Evolutionary conservation across 2,888 invertebrate species (phyloP), one percentile per base, ranked within the genome.

Genomic region (Cantharis rufa): DNA sequence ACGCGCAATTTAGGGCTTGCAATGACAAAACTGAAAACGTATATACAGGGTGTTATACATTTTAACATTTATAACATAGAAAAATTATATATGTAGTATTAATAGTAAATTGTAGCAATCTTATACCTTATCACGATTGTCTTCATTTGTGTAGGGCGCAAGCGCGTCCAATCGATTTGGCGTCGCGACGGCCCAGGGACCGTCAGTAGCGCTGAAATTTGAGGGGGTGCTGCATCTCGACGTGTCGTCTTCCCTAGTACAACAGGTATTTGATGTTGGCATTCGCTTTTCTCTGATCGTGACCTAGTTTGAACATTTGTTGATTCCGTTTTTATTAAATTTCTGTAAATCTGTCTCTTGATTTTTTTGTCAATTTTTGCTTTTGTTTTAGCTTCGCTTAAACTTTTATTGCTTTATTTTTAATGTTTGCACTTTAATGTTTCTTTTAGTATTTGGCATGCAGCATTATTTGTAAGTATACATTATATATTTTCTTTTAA

Each of bases 111-210:
- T 75, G 78, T 80, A 79, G 79, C 81, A 81, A 82, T 83, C 82
- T 82, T 78, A 78, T 77, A 79, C 77, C 80, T 83, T 81, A 80
- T 82, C 70, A 78, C 62, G 69, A 68, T 64, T 15, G 71, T 73
- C 61, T 81, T 81, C 77, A 66, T 81, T 70, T 81, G 75, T 78
- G 71, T 77, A 82, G 81, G 81, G 86, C 88, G 86, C 91, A 90
- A 3, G 91, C 90, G 72, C 90, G 90, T 63, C 89, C 90, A 62
- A 87, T 87, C 88, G 87, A 87, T 87, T 90, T 86, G 62, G 90
- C 91, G 84, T 90, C 91, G 84, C 91, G 87, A 79, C 91, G 87
- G 81, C 90, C 90, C 86, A 90, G 9, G 90, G 89, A 85, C 90
- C 89, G 75, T 90, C 90, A 86, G 89, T 89, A 1, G 89, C 89